phyloP scores from a whole-genome alignment of 2,888 invertebrate species.

The Amphipoea oculea region DNA sequence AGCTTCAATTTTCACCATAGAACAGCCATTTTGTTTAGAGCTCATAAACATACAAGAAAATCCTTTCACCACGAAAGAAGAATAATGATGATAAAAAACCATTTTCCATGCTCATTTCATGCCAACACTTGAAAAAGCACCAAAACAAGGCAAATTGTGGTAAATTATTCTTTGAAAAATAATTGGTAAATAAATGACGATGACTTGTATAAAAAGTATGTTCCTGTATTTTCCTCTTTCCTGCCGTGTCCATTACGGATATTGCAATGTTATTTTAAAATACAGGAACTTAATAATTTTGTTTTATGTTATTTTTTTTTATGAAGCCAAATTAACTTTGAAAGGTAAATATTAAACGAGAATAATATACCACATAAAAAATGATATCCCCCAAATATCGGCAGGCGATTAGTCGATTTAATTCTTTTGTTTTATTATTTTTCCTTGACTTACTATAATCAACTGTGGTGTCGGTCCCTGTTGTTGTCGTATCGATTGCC shows the following conservation, averaged over 20 bases:
- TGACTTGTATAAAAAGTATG: too few species aligned
- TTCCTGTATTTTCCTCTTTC: not conserved
- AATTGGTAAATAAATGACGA: not conserved
- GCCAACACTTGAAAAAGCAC: slow-evolving; percentile 48
- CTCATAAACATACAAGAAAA: not conserved
- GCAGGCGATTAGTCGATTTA: slow-evolving; percentile 57
- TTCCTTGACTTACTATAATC: slow-evolving; percentile 87
- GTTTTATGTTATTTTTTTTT: too few species aligned
- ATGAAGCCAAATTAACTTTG: not conserved
- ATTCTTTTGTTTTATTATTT: slow-evolving; percentile 35
- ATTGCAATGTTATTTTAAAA: not conserved
- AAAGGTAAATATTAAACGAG: slow-evolving; percentile 18
- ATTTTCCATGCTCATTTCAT: slow-evolving; percentile 12
- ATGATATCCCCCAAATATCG: slow-evolving; percentile 32
- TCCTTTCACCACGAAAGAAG: slow-evolving; percentile 19
- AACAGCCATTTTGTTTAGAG: not conserved
- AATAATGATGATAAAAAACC: slow-evolving; percentile 9
- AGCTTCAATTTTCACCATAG: not conserved
- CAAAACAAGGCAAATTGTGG: slow-evolving; percentile 37
- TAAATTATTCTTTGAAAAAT: slow-evolving; percentile 53
- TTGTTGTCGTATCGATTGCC: slow-evolving; percentile 68
- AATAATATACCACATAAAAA: slow-evolving; percentile 66
- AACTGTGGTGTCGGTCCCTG: slow-evolving; percentile 90
- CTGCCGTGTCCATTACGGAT: not conserved
- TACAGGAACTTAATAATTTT: not conserved